Evolutionary conservation across 2,113 vertebrate species (phyloP).

Genomic region (Elephantulus edwardii): DNA sequence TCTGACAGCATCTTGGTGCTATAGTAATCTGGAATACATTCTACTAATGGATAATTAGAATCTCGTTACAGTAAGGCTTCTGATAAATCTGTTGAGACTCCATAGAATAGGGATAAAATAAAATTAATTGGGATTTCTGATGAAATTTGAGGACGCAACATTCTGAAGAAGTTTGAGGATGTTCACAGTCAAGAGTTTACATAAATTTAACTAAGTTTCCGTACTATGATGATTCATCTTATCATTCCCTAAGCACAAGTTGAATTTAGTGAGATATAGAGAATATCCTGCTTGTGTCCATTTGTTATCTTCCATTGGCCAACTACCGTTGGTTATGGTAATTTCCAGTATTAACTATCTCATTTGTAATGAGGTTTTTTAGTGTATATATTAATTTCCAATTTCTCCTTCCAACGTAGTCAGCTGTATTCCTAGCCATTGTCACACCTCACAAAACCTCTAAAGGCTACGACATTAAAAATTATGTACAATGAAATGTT

Average conservation of each 20-base stretch:
- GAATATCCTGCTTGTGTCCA: not conserved
- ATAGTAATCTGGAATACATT: not conserved
- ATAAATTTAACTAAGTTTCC: not conserved
- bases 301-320: not conserved
- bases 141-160: not conserved
- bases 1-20: not conserved
- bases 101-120: not conserved
- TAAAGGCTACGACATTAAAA: no score
- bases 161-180: not conserved
- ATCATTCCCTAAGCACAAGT: not conserved
- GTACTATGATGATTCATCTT: not conserved
- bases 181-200: not conserved
- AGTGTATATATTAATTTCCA: not conserved
- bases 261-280: not conserved
- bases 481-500: no score
- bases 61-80: not conserved
- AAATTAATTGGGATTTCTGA: not conserved
- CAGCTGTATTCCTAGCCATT: not conserved
- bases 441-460: no score
- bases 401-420: not conserved
- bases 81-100: not conserved
- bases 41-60: not conserved
- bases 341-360: not conserved
- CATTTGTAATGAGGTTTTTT: not conserved
- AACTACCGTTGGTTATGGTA: not conserved